A percentile compares a stretch with the other conserved stretches of the same genome.
Conservation (phyloP, 2,113 vertebrate species). For the Monarcha castaneiventris region DNA sequence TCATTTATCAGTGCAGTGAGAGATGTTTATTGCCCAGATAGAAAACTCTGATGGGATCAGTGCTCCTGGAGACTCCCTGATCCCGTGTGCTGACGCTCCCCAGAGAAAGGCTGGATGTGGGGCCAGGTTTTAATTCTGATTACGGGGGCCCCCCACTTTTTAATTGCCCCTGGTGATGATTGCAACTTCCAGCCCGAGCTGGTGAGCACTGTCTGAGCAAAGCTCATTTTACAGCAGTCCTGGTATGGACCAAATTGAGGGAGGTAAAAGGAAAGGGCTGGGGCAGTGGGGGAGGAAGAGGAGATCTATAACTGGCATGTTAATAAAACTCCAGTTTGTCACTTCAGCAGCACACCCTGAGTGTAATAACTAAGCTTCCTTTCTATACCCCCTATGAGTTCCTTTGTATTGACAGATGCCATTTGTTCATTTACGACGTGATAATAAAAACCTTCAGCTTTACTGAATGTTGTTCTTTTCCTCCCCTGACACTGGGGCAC, state of each 20-base stretch:
- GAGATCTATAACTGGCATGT: slow-evolving; percentile 65
- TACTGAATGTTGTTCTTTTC: slow-evolving; percentile 72
- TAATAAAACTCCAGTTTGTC: slow-evolving; percentile 77
- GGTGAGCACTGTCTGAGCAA: slow-evolving; percentile 36
- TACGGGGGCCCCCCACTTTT: background rate
- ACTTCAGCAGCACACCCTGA: slow-evolving; percentile 66
- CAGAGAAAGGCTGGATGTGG: background rate
- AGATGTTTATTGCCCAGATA: slow-evolving; percentile 67
- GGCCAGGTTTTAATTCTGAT: background rate
- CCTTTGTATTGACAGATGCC: slow-evolving; percentile 83
- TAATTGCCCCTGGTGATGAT: background rate
- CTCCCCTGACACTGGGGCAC: slow-evolving; percentile 73
- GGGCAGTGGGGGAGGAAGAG: slow-evolving; percentile 37
- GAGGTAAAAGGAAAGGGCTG: slow-evolving; percentile 61
- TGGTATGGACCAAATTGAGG: slow-evolving; percentile 65
- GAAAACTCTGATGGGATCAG: slow-evolving; percentile 31
- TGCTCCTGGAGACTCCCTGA: background rate
- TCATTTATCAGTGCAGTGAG: slow-evolving; percentile 55
- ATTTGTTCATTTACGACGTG: slow-evolving; percentile 83
- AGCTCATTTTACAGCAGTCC: slow-evolving; percentile 58
- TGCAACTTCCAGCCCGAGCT: background rate
- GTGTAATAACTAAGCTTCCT: slow-evolving; percentile 70
- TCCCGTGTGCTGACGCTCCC: background rate
- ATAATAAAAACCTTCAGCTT: slow-evolving; percentile 82
- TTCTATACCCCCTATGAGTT: slow-evolving; percentile 58